A percentile compares a stretch with the other conserved stretches of the same genome.
Conservation (phyloP, 2,797 vertebrate genomes). For the Heliangelus exortis region DNA sequence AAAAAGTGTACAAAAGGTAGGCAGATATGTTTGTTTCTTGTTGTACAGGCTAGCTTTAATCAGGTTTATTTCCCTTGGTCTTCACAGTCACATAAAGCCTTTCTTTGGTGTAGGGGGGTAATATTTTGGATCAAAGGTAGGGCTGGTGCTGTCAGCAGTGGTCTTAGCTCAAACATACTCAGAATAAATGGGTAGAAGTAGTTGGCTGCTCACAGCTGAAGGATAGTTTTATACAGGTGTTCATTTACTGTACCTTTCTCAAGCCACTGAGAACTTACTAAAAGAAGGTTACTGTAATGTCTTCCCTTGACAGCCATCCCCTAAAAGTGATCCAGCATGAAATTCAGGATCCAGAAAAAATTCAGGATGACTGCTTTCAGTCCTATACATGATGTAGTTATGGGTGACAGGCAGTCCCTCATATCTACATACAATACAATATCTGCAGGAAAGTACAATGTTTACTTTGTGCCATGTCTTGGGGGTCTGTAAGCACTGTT, state of each 20-base stretch:
- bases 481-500: neutral
- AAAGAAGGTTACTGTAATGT: neutral
- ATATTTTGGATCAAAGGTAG: neutral
- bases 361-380: too few relatives aligned
- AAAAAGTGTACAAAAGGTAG: neutral
- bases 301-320: neutral
- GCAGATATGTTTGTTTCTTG: neutral
- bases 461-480: neutral
- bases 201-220: neutral
- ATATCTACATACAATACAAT: neutral
- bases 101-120: neutral
- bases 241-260: neutral
- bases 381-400: too few relatives aligned
- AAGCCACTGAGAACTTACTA: neutral
- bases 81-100: neutral
- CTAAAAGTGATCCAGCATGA: neutral
- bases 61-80: neutral
- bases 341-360: too few relatives aligned
- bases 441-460: neutral
- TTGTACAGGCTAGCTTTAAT: neutral
- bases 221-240: neutral
- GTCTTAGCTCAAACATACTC: neutral
- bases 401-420: too few relatives aligned
- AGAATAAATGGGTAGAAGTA: neutral
- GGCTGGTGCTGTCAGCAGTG: neutral